Percentiles rank a stretch among this genome's conserved stretches.
These are phyloP conservation scores for Catajapyx aquilonaris DNA, from an alignment of 1,140 invertebrate species.

Conservation along the genomic window DNA sequence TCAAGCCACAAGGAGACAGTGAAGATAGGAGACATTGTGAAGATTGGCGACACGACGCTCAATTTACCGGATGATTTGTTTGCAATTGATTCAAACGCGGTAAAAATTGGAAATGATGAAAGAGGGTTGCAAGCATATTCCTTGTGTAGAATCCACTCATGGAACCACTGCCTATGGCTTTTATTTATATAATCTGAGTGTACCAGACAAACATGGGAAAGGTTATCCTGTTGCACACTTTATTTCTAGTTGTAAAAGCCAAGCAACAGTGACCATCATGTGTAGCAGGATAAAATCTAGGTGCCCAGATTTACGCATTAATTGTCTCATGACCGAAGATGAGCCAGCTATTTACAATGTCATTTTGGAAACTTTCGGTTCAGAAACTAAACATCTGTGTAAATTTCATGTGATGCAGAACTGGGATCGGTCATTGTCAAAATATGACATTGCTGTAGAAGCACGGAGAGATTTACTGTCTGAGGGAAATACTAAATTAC, in stretches of 20 bases:
- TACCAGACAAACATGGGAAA: slow-evolving; percentile 8
- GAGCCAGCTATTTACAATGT: background rate
- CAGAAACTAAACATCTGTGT: too few relatives aligned
- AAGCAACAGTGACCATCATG: background rate
- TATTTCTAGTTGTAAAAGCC: slow-evolving; percentile 3
- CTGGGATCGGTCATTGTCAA: too few relatives aligned
- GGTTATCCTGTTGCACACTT: slow-evolving; percentile 6
- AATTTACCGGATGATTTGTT: too few relatives aligned
- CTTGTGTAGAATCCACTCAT: slow-evolving; percentile 6
- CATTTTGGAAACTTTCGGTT: too few relatives aligned
- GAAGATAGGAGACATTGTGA: too few relatives aligned
- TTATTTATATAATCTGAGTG: slow-evolving; percentile 5
- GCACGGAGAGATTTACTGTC: too few relatives aligned
- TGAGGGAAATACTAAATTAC: too few relatives aligned
- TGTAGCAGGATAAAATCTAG: background rate
- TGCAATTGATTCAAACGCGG: too few relatives aligned
- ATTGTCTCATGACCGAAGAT: slow-evolving; percentile 5
- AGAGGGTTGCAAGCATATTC: slow-evolving; percentile 5
- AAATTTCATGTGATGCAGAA: too few relatives aligned
- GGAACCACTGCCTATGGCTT: slow-evolving; percentile 4
- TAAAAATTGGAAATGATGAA: slow-evolving; percentile 3
- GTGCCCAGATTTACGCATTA: background rate
- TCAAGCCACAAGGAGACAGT: too few relatives aligned
- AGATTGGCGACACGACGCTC: too few relatives aligned
- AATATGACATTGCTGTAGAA: too few relatives aligned